These are phyloP conservation scores for Ormyrus thymus DNA, from an alignment of 2,888 invertebrate species.

Conservation along the genomic window DNA sequence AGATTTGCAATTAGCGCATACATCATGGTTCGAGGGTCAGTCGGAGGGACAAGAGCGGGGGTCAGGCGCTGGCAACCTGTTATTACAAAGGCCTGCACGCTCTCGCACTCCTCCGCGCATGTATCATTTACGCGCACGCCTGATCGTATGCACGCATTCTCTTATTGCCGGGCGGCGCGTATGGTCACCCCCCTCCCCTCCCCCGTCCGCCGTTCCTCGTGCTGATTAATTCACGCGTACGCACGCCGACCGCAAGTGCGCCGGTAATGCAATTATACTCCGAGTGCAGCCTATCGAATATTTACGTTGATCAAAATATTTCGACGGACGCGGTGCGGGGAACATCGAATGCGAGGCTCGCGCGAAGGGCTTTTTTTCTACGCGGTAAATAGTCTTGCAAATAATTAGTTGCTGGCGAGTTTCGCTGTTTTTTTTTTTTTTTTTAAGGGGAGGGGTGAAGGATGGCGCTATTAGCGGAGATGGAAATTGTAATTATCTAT, in stretches of 20 bases:
- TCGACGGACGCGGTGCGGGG: not conserved
- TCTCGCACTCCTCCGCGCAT: slow-evolving; percentile 65
- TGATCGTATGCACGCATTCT: not conserved
- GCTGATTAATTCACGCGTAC: slow-evolving; percentile 69
- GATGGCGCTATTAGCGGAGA: too few relatives aligned
- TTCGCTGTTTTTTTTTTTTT: too few relatives aligned
- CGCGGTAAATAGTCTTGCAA: too few relatives aligned
- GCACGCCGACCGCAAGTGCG: slow-evolving; percentile 6
- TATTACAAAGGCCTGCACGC: slow-evolving; percentile 67
- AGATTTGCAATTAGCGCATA: slow-evolving; percentile 72
- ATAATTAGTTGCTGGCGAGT: too few relatives aligned
- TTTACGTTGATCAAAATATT: slow-evolving; percentile 34
- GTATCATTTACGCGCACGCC: slow-evolving; percentile 66
- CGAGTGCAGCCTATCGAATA: slow-evolving; percentile 2
- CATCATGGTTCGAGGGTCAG: slow-evolving; percentile 68
- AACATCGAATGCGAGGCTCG: not conserved
- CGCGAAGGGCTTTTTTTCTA: not conserved
- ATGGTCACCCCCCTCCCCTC: not conserved
- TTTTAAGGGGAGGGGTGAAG: too few relatives aligned
- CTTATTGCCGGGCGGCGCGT: not conserved
- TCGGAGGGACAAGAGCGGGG: slow-evolving; percentile 56
- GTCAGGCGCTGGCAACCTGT: slow-evolving; percentile 70
- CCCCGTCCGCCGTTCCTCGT: slow-evolving; percentile 48
- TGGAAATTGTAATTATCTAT: too few relatives aligned
- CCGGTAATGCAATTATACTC: slow-evolving; percentile 17